phyloP scores from a whole-genome alignment of 2,797 vertebrate species.

The Fistularia commersonii region DNA sequence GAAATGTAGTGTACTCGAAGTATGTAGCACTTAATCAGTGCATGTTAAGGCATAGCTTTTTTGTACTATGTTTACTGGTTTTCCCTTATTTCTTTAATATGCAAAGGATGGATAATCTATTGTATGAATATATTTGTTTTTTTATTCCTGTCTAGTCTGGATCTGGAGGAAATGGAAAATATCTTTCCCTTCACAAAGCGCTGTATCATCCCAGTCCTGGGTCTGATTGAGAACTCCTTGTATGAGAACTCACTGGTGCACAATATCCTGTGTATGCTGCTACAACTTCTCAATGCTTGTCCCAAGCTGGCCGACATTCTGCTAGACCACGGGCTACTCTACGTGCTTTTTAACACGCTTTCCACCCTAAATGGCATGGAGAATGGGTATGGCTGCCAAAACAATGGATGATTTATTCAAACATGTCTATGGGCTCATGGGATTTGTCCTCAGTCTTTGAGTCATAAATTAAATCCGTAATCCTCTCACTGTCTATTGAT shows the following conservation, averaged over 20 bases:
- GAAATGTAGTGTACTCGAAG: too few species aligned
- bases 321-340: slow-evolving; percentile 94
- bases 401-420: slow-evolving; percentile 25
- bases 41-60: neutral
- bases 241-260: slow-evolving; percentile 91
- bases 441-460: slow-evolving; percentile 27
- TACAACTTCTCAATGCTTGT: slow-evolving; percentile 93
- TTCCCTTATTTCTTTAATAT: too few species aligned
- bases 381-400: slow-evolving; percentile 81
- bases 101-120: too few species aligned
- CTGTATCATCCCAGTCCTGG: slow-evolving; percentile 90
- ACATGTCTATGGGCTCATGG: slow-evolving; percentile 15
- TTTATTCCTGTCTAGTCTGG: slow-evolving; percentile 76
- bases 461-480: slow-evolving; percentile 46
- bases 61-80: too few species aligned
- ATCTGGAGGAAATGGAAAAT: slow-evolving; percentile 90
- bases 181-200: slow-evolving; percentile 90
- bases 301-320: slow-evolving; percentile 95
- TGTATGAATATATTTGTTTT: neutral
- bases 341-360: slow-evolving; percentile 92
- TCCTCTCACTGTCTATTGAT: slow-evolving; percentile 40
- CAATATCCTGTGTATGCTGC: slow-evolving; percentile 87
- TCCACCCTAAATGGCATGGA: slow-evolving; percentile 94
- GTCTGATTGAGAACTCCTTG: slow-evolving; percentile 93
- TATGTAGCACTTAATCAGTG: too few species aligned